These are phyloP conservation scores for Aphidius colemani DNA, from an alignment of 2,888 invertebrate genomes.

Conservation along the genomic window DNA sequence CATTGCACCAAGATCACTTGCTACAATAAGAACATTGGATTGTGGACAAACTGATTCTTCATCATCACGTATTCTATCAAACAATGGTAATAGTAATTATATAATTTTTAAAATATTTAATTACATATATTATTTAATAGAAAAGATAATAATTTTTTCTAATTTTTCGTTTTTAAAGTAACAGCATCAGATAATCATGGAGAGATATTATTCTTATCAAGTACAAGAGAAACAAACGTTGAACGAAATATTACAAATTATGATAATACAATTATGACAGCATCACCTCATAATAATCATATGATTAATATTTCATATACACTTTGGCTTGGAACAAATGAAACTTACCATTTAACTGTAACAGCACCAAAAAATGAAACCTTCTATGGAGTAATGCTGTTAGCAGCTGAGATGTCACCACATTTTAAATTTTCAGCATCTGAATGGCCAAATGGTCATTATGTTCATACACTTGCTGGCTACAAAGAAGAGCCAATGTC, in stretches of 20 bases:
- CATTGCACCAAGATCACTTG: conserved; percentile 73
- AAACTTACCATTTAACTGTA: conserved; percentile 77
- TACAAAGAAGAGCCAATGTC: conserved; percentile 80
- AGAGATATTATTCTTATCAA: conserved; percentile 34
- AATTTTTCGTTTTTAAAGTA: conserved; percentile 11
- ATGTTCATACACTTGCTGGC: conserved; percentile 84
- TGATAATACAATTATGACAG: conserved; percentile 27
- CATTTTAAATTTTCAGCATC: conserved; percentile 76
- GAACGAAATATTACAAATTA: conserved; percentile 29
- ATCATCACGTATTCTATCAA: conserved; percentile 44
- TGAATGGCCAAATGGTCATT: conserved; percentile 92
- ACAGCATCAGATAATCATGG: conserved; percentile 39
- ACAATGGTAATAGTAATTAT: conserved; percentile 37
- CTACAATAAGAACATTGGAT: conserved; percentile 67
- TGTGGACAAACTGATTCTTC: conserved; percentile 59
- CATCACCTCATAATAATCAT: conserved; percentile 37
- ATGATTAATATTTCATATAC: conserved; percentile 77
- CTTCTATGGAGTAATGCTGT: conserved; percentile 77
- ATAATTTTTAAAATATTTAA: not conserved
- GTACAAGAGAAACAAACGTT: conserved; percentile 25
- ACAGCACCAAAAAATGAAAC: conserved; percentile 74
- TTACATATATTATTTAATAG: not conserved
- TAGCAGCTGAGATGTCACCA: conserved; percentile 80
- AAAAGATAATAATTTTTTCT: conserved; percentile 19
- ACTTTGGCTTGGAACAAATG: conserved; percentile 85